Evolutionary conservation across 2,113 vertebrate genomes (phyloP), one percentile per base, ranked within the genome.

Genomic region (Pycnonotus jocosus): DNA sequence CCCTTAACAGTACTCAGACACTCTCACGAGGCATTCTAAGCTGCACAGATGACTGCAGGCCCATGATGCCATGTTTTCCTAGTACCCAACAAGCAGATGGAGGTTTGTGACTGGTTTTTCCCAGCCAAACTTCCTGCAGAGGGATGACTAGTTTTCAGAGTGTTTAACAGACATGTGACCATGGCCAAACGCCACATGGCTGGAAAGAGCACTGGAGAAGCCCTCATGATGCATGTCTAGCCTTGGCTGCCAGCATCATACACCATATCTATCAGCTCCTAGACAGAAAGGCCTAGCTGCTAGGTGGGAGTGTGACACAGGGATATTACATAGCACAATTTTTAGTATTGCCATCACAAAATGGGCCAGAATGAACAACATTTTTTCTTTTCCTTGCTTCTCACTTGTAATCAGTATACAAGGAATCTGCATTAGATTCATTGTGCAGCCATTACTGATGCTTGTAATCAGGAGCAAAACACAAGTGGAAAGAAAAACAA

Each of bases 61-160:
- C 82, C 1, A 1, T 2, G 11, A 65, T 44, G 76, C 1, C 2
- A 15, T 53, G 38, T 73, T 77, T 73, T 38, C 27, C 23, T 47
- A 86, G 82, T 42, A 62, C 35, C 78, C 58, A 86, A 69, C 6
- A 93, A 90, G 61, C 93, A 95, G 85, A 95, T 90, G 93, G 92
- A 95, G 70, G 54, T 77, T 88, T 93, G 65, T 69, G 51, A 86
- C 87, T 2, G 6, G 35, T 44, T 86, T 90, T 60, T 90, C 54
- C 48, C 58, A 70, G 89, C 93, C 94, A 95, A 79, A 74, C 50
- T 72, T 93, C 85, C 93, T 90, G 87, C 70, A 58, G 88, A 85
- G 90, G 87, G 79, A 88, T 73, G 87, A 90, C 88, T 77, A 37
- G 80, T 74, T 95, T 95, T 86, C 77, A 92, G 53, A 60, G 35